Evolutionary conservation across 2,888 invertebrate species (phyloP).

Genomic region (Trissolcus brochymenae): DNA sequence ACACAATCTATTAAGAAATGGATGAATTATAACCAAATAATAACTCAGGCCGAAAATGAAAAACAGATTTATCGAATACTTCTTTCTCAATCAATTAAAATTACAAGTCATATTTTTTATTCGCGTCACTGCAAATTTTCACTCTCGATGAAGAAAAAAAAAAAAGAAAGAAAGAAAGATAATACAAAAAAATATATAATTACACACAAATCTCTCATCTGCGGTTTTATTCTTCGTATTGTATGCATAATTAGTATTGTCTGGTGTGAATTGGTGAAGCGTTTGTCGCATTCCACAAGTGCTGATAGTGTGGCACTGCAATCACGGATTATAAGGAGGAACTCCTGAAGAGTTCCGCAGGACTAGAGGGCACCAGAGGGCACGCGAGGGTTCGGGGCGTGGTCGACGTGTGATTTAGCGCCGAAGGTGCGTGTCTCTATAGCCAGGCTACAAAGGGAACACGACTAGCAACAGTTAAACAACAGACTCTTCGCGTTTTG

Average conservation of each 20-base stretch:
- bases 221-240: slow-evolving; percentile 3
- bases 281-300: slow-evolving; percentile 32
- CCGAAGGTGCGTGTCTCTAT: slow-evolving; percentile 73
- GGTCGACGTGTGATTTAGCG: slow-evolving; percentile 73
- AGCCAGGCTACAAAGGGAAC: slow-evolving; percentile 62
- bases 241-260: slow-evolving; percentile 26
- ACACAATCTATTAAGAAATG: too few species aligned
- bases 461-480: slow-evolving; percentile 63
- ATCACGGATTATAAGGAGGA: slow-evolving; percentile 46
- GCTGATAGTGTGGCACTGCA: slow-evolving; percentile 27
- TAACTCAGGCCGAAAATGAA: too few species aligned
- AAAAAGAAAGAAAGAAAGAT: too few species aligned
- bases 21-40: slow-evolving; percentile 1
- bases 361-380: slow-evolving; percentile 55
- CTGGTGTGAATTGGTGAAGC: slow-evolving; percentile 10
- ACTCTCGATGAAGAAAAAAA: too few species aligned
- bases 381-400: slow-evolving; percentile 67
- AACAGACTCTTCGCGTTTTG: slow-evolving; percentile 68
- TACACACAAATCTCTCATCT: neutral
- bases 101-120: neutral
- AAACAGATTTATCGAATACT: neutral
- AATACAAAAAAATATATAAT: neutral
- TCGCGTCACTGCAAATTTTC: neutral
- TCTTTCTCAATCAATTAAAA: neutral
- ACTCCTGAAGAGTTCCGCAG: slow-evolving; percentile 47